phyloP scores from a whole-genome alignment of 2,888 invertebrate genomes.

The Phengaris arion region DNA sequence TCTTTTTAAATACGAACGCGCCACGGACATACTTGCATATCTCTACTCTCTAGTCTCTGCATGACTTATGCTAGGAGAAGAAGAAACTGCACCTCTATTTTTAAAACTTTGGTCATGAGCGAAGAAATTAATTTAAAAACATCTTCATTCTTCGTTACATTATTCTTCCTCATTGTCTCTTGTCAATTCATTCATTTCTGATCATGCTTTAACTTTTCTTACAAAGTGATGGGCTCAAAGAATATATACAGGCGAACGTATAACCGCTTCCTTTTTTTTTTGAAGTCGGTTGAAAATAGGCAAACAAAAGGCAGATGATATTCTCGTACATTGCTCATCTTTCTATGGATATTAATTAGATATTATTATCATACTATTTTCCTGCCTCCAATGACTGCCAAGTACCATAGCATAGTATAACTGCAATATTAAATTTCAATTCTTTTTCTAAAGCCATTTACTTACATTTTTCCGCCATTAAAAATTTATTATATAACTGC shows the following conservation, averaged over 20 bases:
- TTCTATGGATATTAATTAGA: neutral
- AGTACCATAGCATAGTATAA: neutral
- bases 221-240: neutral
- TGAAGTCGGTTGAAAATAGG: neutral
- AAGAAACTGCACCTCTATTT: neutral
- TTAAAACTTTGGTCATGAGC: neutral
- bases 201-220: neutral
- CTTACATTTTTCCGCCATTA: neutral
- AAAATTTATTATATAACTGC: neutral
- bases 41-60: too few relatives aligned
- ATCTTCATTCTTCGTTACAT: neutral
- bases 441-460: neutral
- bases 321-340: neutral
- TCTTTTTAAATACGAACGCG: too few relatives aligned
- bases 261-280: neutral
- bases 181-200: neutral
- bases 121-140: neutral
- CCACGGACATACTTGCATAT: too few relatives aligned
- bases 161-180: neutral
- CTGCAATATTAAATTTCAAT: neutral
- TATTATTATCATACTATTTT: neutral
- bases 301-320: neutral
- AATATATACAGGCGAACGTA: neutral
- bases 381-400: neutral
- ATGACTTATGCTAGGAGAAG: too few relatives aligned